These are phyloP conservation scores for Daubentonia madagascariensis DNA, from an alignment of 2,113 vertebrate species.

Conservation along the genomic window DNA sequence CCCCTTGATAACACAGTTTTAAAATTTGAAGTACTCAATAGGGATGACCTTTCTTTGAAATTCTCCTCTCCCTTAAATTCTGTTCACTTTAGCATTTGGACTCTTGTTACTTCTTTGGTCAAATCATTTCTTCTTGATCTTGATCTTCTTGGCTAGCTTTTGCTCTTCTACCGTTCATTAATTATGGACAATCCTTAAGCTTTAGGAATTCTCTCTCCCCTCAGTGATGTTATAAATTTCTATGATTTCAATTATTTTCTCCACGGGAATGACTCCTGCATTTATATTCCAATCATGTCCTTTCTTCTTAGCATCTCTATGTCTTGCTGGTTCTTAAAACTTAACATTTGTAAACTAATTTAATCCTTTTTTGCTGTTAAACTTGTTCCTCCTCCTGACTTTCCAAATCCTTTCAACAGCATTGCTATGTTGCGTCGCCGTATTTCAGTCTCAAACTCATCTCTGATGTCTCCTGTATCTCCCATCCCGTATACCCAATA, in stretches of 20 bases:
- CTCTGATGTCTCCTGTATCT: background rate
- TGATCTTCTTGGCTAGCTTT: background rate
- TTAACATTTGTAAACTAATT: background rate
- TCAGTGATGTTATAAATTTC: background rate
- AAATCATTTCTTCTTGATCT: background rate
- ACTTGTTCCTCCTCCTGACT: background rate
- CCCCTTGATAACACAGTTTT: background rate
- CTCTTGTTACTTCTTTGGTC: background rate
- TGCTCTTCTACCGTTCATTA: background rate
- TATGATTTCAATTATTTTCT: conserved; percentile 34
- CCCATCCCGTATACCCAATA: background rate
- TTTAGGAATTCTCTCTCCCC: background rate
- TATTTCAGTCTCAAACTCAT: conserved; percentile 3
- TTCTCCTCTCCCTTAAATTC: background rate
- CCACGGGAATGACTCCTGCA: background rate
- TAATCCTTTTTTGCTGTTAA: conserved; percentile 43
- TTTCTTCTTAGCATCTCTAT: conserved; percentile 10
- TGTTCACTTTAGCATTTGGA: background rate
- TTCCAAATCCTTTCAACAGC: background rate
- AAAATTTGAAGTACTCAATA: background rate
- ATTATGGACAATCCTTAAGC: background rate
- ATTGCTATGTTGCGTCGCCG: background rate
- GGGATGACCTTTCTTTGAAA: background rate
- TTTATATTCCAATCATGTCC: conserved; percentile 14
- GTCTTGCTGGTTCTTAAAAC: conserved; percentile 24